Evolutionary conservation across 53 echinoderm and acorn worm genomes (phyloP), one percentile per base, ranked within the genome.

Genomic region (Holothuria scabra): DNA sequence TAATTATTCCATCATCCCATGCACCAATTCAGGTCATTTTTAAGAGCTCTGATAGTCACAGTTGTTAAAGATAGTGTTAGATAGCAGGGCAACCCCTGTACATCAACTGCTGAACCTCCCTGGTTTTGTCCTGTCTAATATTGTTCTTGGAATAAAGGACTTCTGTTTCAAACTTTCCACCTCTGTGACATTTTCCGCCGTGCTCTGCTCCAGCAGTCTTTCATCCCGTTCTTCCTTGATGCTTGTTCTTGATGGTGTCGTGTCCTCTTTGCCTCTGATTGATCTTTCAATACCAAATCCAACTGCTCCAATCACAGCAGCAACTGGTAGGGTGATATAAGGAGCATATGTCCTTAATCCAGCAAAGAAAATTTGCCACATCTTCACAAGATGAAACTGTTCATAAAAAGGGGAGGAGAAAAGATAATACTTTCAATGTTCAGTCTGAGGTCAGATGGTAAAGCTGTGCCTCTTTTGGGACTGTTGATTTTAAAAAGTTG

Each of bases 91-190:
- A 44, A 5, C 10, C 5, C 52, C 14, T 52, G 18, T 2, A 13
- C 28, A 46, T 74, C 52, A 78, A 78, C 59, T 78, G 28, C 13
- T 55, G n/a, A 78, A 78, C 56, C 78, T 78, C n/a, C 78, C 78
- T 21, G 86, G 86, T 46, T 64, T 76, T 56, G 75, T 95, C 83
- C 95, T 85, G 48, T 95, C 88, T 65, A 95, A 61, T 49, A 90
- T 74, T 37, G 95, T 90, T 41, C 85, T 86, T 4, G 95, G 95
- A 24, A 93, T 85, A n/a, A 70, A 91, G 64, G 91, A 93, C 84
- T 87, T 90, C 21, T 93, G 92, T 80, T 97, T 97, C 65, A 97
- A 79, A 85, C 92, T 94, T 57, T 92, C 89, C 33, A 97, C 97
- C n/a, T 89, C 72, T 19, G 92, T 97, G 52, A 76, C 74, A 63